Evolutionary conservation across 2,888 invertebrate species (phyloP), one percentile per base, ranked within the genome.

Genomic region (Eupithecia pulchellata): DNA sequence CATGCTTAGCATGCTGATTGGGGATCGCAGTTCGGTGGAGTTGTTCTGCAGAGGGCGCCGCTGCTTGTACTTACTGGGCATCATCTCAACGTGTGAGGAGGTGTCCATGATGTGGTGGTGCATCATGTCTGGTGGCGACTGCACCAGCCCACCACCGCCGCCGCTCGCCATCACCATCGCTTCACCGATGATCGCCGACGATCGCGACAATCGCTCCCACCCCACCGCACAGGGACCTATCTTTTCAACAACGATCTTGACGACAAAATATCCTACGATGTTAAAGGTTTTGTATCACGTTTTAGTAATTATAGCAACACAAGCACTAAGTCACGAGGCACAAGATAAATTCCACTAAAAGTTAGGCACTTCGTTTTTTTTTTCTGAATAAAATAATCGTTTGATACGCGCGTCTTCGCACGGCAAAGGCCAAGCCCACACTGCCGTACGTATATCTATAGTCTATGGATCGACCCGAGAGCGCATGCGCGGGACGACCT

Each of bases 31-130:
- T n/a, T n/a, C n/a, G n/a, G n/a, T n/a, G n/a, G n/a, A n/a, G n/a
- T n/a, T n/a, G n/a, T n/a, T n/a, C n/a, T n/a, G n/a, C n/a, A n/a
- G n/a, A n/a, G n/a, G n/a, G n/a, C n/a, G n/a, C n/a, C n/a, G n/a
- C n/a, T n/a, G n/a, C n/a, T n/a, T n/a, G n/a, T n/a, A 92, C 93
- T 92, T 75, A 94, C 94, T 94, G 47, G 94, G 94, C 94, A 94
- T 93, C 88, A 94, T 94, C 82, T 94, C 94, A 39, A 94, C 94
- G 77, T 93, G 94, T 55, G 93, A 92, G 25, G 94, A 93, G 20
- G 93, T 93, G 79, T 93, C 93, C 93, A 93, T 93, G 79, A 94
- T 92, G 84, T 93, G 93, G 75, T 93, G 93, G 85, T 93, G 94
- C 86, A 94, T 85, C 94, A 94, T 93, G 74, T 93, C 94, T 69